These are phyloP conservation scores for Enteromius paludinosus DNA, from an alignment of 2,797 vertebrate species.

Conservation along the genomic window DNA sequence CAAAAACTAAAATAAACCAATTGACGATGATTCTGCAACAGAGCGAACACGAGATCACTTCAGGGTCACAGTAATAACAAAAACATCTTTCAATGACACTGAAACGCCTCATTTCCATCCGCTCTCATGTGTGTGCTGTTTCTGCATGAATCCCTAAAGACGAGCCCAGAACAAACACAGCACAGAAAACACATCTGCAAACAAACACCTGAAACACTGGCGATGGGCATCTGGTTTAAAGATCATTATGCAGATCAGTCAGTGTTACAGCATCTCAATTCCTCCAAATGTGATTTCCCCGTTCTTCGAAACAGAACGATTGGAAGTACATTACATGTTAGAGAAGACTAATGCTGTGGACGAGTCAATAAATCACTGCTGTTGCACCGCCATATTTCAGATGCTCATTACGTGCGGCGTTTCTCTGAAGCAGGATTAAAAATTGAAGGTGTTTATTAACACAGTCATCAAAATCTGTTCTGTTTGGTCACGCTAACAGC, in stretches of 20 bases:
- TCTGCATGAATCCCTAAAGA: neutral
- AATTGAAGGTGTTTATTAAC: conserved; percentile 28
- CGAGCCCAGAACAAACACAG: neutral
- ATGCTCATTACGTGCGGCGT: conserved; percentile 8
- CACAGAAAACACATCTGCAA: neutral
- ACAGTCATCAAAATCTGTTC: neutral
- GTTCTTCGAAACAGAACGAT: conserved; percentile 43
- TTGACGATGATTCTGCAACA: neutral
- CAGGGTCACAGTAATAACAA: neutral
- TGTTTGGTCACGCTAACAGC: neutral
- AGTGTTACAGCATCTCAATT: conserved; percentile 44
- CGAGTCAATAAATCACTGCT: conserved; percentile 46
- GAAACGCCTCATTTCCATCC: neutral
- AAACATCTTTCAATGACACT: neutral
- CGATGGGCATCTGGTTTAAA: conserved; percentile 50
- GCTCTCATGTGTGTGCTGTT: neutral
- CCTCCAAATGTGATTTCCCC: conserved; percentile 57
- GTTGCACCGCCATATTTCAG: conserved; percentile 33
- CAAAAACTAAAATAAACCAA: neutral
- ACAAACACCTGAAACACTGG: conserved; percentile 14
- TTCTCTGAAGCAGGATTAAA: conserved; percentile 31
- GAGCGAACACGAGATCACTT: neutral
- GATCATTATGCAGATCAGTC: conserved; percentile 65
- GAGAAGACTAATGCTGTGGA: conserved; percentile 53
- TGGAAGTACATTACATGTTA: conserved; percentile 59